phyloP scores from a whole-genome alignment of 2,113 vertebrate genomes.

The Laticauda colubrina region DNA sequence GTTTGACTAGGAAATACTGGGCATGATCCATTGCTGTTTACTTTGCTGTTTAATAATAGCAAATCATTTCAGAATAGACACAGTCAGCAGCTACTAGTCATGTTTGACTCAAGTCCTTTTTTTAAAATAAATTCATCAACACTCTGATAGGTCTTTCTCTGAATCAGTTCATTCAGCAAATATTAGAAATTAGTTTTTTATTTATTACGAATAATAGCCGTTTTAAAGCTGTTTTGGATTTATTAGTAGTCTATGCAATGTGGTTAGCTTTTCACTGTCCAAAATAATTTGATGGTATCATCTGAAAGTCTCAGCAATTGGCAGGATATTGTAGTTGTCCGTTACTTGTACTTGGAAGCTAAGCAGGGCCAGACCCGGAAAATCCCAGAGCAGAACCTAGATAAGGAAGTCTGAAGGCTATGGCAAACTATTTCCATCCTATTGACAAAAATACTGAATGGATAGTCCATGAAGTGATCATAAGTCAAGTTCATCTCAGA shows the following conservation, averaged over 20 bases:
- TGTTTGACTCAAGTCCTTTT: not conserved
- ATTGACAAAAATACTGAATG: not conserved
- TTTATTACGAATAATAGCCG: not conserved
- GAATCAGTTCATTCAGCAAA: not conserved
- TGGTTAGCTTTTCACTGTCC: not conserved
- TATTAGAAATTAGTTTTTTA: not conserved
- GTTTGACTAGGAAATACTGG: too few relatives aligned
- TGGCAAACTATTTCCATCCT: not conserved
- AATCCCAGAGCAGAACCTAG: not conserved
- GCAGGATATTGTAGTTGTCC: not conserved
- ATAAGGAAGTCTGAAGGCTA: not conserved
- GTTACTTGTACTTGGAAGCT: not conserved
- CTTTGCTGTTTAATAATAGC: not conserved
- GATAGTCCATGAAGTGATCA: not conserved
- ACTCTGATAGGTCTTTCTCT: not conserved
- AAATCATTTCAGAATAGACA: not conserved
- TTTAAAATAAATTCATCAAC: not conserved
- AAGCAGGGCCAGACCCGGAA: not conserved
- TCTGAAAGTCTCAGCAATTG: not conserved
- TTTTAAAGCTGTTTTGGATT: not conserved
- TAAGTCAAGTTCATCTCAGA: not conserved
- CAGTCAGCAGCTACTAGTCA: not conserved
- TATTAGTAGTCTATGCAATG: not conserved
- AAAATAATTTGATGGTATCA: not conserved
- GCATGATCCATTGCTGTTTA: too few relatives aligned